A percentile compares a stretch with the other conserved stretches of the same genome.
Conservation (phyloP, 2,113 vertebrate genomes). For the Cyprinodon variegatus region DNA sequence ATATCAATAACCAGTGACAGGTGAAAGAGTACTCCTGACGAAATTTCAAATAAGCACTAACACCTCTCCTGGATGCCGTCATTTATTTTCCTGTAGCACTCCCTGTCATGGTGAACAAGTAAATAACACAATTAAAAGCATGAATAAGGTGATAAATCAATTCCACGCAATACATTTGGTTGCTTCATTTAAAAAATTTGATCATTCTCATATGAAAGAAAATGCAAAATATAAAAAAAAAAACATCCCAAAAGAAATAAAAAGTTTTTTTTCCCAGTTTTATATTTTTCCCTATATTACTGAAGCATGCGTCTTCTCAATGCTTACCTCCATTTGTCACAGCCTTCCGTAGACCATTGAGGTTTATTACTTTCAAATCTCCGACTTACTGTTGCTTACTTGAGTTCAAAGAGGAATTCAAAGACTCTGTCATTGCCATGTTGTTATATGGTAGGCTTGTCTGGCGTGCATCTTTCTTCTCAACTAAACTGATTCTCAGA, state of each 20-base stretch:
- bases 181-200: too few species aligned
- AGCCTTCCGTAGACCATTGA: background rate
- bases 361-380: conserved; percentile 7
- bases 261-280: background rate
- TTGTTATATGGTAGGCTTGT: background rate
- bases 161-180: background rate
- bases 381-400: background rate
- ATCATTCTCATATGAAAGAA: background rate
- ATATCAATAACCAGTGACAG: conserved; percentile 87
- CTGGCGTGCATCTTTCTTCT: background rate
- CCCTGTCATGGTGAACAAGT: conserved; percentile 46
- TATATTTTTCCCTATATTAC: background rate
- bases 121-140: conserved; percentile 58
- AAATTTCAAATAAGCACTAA: conserved; percentile 81
- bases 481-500: background rate
- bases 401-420: background rate
- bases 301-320: background rate
- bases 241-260: too few species aligned
- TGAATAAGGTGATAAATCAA: conserved; percentile 16
- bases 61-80: conserved; percentile 71
- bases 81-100: conserved; percentile 71
- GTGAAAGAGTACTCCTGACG: conserved; percentile 78
- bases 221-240: background rate
- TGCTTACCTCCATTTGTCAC: background rate
- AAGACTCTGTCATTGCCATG: background rate